These are phyloP conservation scores for Nineta flava DNA, from an alignment of 2,888 invertebrate genomes.

Conservation along the genomic window DNA sequence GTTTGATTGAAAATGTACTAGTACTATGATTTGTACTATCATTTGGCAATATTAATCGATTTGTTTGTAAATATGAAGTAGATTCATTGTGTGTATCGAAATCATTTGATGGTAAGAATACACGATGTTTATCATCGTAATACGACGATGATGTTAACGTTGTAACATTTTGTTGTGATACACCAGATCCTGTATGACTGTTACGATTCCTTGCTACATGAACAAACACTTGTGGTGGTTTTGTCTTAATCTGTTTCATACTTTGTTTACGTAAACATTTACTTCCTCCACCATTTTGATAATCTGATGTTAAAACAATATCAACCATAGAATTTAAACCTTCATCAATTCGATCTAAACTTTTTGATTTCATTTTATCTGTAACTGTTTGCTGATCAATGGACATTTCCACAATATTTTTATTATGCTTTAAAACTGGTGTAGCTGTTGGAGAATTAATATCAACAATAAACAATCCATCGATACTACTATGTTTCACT, in stretches of 20 bases:
- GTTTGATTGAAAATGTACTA: slow-evolving; percentile 37
- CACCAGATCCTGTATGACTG: not conserved
- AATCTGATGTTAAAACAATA: slow-evolving; percentile 46
- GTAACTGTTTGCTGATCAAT: slow-evolving; percentile 11
- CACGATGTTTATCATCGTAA: slow-evolving; percentile 24
- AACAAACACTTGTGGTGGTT: not conserved
- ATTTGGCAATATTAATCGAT: slow-evolving; percentile 28
- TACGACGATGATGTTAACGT: not conserved
- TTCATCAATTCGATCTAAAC: slow-evolving; percentile 59
- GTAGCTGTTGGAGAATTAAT: not conserved
- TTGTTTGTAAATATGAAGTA: slow-evolving; percentile 18
- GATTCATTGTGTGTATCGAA: slow-evolving; percentile 17
- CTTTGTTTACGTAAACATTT: not conserved
- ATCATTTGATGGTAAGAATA: slow-evolving; percentile 22
- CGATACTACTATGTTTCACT: slow-evolving; percentile 33
- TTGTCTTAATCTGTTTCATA: not conserved
- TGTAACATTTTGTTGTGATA: not conserved
- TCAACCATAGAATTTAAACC: slow-evolving; percentile 56
- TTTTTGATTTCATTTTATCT: slow-evolving; percentile 37
- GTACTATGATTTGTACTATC: slow-evolving; percentile 27
- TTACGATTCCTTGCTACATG: not conserved
- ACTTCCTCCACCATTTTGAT: slow-evolving; percentile 13
- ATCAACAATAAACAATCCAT: slow-evolving; percentile 33
- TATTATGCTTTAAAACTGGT: not conserved
- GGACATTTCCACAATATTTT: not conserved